A percentile compares a stretch with the other conserved stretches of the same genome.
phyloP scores from a whole-genome alignment of 2,797 vertebrate species.

The Tangara arthus region DNA sequence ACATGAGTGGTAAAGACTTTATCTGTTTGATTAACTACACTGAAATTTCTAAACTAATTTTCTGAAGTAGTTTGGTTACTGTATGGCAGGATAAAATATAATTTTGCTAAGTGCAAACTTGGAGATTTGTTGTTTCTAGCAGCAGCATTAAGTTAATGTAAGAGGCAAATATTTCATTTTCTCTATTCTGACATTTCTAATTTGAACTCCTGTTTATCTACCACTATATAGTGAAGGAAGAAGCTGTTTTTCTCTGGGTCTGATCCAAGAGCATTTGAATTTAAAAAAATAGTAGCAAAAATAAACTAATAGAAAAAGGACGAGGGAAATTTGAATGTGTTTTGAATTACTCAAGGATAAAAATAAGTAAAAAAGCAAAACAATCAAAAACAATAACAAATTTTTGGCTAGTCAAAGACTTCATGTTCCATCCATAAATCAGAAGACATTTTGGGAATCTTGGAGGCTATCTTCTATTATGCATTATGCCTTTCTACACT shows the following conservation, averaged over 20 bases:
- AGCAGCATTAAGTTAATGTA: slow-evolving; percentile 11
- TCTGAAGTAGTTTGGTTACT: slow-evolving; percentile 6
- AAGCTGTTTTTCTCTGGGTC: not conserved
- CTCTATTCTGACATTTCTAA: not conserved
- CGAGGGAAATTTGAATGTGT: not conserved
- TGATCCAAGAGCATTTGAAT: not conserved
- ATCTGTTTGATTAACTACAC: not conserved
- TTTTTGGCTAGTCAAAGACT: not conserved
- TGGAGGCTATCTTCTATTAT: not conserved
- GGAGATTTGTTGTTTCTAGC: not conserved
- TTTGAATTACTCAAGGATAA: not conserved
- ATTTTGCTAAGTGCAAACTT: slow-evolving; percentile 28
- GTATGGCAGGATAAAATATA: not conserved
- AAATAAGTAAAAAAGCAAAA: not conserved
- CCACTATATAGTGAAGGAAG: not conserved
- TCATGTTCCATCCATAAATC: not conserved
- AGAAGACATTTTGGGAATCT: not conserved
- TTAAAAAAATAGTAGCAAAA: not conserved
- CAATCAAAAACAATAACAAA: not conserved
- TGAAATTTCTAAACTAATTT: slow-evolving; percentile 25
- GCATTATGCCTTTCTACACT: not conserved
- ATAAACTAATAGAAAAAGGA: not conserved
- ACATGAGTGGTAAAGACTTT: not conserved
- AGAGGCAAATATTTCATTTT: not conserved
- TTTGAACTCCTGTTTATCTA: not conserved